Conservation (phyloP, 23 tunicate genomes). For the Corella eumyota region DNA sequence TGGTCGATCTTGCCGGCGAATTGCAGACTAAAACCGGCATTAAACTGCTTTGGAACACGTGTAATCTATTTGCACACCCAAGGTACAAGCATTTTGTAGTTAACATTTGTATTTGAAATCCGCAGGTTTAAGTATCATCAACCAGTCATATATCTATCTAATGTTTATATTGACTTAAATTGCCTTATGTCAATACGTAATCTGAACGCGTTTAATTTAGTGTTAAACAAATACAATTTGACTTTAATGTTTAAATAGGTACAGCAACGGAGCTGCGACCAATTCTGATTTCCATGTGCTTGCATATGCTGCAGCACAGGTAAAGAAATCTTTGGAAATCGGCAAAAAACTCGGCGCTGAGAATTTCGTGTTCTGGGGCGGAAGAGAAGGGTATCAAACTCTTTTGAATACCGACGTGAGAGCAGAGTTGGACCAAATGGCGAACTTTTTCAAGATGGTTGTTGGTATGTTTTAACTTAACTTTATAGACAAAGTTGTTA, state of each 20-base stretch:
- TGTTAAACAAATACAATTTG: too few species aligned
- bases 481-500: too few species aligned
- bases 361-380: slow-evolving; percentile 96
- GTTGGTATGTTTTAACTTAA: slow-evolving; percentile 38
- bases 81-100: too few species aligned
- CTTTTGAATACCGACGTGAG: slow-evolving; percentile 72
- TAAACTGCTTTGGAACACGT: slow-evolving; percentile 91
- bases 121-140: too few species aligned
- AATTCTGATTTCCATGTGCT: slow-evolving; percentile 76
- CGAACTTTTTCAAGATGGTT: slow-evolving; percentile 92
- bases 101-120: too few species aligned
- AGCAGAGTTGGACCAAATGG: slow-evolving; percentile 83
- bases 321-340: slow-evolving; percentile 74
- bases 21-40: slow-evolving; percentile 58
- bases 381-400: slow-evolving; percentile 84
- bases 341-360: slow-evolving; percentile 86
- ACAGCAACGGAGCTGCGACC: slow-evolving; percentile 86
- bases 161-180: too few species aligned
- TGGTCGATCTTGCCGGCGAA: slow-evolving; percentile 63
- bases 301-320: slow-evolving; percentile 94
- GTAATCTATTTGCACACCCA: slow-evolving; percentile 92
- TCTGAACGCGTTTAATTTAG: too few species aligned
- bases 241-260: too few species aligned
- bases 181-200: too few species aligned
- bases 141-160: too few species aligned